Percentiles rank a stretch among this genome's conserved stretches.
Conservation (phyloP, 2,888 invertebrate genomes). For the Epiblema foenella region DNA sequence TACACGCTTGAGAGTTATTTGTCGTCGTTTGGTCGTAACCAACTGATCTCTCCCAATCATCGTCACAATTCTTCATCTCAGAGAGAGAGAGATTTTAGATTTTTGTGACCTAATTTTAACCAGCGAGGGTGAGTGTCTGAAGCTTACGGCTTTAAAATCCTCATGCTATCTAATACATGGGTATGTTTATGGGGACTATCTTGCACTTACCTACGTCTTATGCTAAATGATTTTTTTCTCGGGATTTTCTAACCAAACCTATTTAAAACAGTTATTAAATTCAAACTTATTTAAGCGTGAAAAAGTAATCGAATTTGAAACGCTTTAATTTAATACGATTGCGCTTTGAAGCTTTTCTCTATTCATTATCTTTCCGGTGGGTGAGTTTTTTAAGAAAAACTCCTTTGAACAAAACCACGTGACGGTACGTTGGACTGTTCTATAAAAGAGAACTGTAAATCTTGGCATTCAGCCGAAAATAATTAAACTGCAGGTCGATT, state of each 20-base stretch:
- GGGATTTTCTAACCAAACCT: neutral
- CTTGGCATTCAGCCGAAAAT: slow-evolving; percentile 4
- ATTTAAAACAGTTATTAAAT: neutral
- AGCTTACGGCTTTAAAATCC: no score
- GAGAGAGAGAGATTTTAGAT: no score
- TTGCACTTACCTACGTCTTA: no score
- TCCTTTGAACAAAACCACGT: slow-evolving; percentile 36
- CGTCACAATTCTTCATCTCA: no score
- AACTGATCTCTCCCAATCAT: no score
- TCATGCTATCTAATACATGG: no score
- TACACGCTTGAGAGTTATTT: no score
- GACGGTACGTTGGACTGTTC: slow-evolving; percentile 37
- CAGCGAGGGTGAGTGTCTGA: no score
- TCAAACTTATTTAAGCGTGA: neutral
- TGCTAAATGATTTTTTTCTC: neutral
- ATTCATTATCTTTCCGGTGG: slow-evolving; percentile 55
- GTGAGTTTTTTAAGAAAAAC: slow-evolving; percentile 52
- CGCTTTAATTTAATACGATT: slow-evolving; percentile 46
- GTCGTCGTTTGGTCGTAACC: no score
- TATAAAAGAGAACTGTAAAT: neutral
- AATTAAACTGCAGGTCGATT: no score
- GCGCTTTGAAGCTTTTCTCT: slow-evolving; percentile 55
- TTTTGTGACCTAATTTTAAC: no score
- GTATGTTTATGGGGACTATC: no score
- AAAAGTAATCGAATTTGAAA: slow-evolving; percentile 5